Evolutionary conservation across 2,113 vertebrate species (phyloP), one percentile per base, ranked within the genome.

Genomic region (Chamaea fasciata): DNA sequence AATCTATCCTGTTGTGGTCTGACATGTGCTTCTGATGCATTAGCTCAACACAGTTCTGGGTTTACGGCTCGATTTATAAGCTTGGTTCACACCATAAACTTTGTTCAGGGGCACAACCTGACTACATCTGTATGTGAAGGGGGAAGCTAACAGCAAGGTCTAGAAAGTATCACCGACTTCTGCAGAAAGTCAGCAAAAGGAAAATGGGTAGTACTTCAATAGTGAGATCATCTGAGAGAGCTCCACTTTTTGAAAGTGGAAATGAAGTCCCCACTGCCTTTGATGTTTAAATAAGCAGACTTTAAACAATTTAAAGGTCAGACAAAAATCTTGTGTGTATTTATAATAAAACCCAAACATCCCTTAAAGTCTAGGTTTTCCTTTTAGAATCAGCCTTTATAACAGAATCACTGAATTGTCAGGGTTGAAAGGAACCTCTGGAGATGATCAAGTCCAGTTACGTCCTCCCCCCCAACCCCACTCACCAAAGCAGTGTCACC

Each of bases 391-490:
- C 49, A 56, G 44, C 20, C 10, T 57, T 87, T 68, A 3, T 15
- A 67, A 62, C 9, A 68, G n/a, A 53, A 60, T 7, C 46, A 53
- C 28, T 39, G 70, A n/a, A 68, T 9, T 47, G 11, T 15, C 18
- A 76, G 12, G 35, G 15, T 4, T 62, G 41, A 35, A 76, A 90
- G 30, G 24, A 35, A 21, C n/a, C 11, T 39, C 55, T 69, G 30
- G n/a, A 55, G n/a, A 76, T 18, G 10, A 42, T 7, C 4, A 37
- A 76, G 41, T 27, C 30, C 35, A 62, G 47, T 39, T 28, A 35
- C 10, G 15, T 24, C n/a, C 10, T 2, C 9, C 2, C 2, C 5
- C 11, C 5, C 11, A 15, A 41, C 14, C 12, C 17, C 3, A 7
- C 52, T 13, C 31, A 12, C n/a, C 21, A 15, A 53, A 52, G n/a